phyloP scores from a whole-genome alignment of 2,797 vertebrate species.

The Enteromius paludinosus region DNA sequence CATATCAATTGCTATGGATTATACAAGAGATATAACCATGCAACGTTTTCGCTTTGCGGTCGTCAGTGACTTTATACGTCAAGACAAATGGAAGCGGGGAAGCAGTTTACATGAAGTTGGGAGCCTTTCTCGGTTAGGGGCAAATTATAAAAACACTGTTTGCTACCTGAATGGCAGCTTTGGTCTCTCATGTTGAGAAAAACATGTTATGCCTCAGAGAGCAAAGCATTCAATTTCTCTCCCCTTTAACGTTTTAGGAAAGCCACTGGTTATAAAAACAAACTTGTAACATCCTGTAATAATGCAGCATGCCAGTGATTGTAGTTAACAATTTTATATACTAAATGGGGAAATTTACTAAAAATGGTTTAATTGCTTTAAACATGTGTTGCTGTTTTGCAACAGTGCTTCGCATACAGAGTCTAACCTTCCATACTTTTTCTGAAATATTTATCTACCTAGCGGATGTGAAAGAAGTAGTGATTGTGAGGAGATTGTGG shows the following conservation, averaged over 20 bases:
- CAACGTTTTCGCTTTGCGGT: background rate
- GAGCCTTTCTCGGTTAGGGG: background rate
- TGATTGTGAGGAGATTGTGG: slow-evolving; percentile 16
- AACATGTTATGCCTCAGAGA: background rate
- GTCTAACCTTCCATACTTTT: slow-evolving; percentile 23
- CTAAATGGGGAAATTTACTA: background rate
- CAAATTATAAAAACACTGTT: slow-evolving; percentile 19
- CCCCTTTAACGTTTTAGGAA: background rate
- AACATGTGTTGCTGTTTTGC: background rate
- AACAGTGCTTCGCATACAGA: slow-evolving; percentile 8
- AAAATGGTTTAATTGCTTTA: background rate
- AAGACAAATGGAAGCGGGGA: background rate
- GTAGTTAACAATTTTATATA: background rate
- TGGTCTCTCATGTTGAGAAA: slow-evolving; percentile 37
- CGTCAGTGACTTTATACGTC: background rate
- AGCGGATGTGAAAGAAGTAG: background rate
- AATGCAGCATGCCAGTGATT: background rate
- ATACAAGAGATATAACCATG: background rate
- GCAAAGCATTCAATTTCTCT: background rate
- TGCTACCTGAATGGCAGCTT: slow-evolving; percentile 25
- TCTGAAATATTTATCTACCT: background rate
- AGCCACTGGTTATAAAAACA: background rate
- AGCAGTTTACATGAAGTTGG: background rate
- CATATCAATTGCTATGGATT: background rate
- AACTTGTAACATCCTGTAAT: background rate